Percentiles rank a stretch among this genome's conserved stretches.
These are phyloP conservation scores for Parambassis ranga DNA, from an alignment of 2,797 vertebrate genomes.

Conservation along the genomic window DNA sequence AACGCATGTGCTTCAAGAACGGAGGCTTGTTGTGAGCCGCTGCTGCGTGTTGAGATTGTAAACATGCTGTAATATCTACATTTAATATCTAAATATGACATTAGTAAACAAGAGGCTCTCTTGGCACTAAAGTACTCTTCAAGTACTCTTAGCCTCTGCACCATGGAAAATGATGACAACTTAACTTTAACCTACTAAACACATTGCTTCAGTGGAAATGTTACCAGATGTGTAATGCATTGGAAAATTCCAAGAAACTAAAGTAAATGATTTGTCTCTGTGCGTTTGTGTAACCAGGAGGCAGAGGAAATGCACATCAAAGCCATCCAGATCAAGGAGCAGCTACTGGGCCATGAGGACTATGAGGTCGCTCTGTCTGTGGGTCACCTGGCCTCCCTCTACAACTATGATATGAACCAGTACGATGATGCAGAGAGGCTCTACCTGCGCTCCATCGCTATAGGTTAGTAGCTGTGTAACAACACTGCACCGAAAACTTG, in stretches of 20 bases:
- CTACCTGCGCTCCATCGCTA: conserved; percentile 97
- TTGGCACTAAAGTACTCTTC: background rate
- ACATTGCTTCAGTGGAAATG: background rate
- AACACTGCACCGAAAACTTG: no score
- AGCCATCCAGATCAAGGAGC: conserved; percentile 99
- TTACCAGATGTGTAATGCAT: background rate
- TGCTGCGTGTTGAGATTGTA: no score
- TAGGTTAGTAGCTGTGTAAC: conserved; percentile 80
- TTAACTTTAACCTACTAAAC: background rate
- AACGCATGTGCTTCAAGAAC: no score
- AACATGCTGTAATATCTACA: background rate
- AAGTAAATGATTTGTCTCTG: background rate
- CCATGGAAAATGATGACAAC: background rate
- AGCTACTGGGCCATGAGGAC: conserved; percentile 98
- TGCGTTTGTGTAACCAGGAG: conserved; percentile 78
- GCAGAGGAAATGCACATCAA: conserved; percentile 99
- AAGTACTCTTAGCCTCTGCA: no score
- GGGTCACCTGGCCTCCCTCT: conserved; percentile 96
- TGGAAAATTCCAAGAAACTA: background rate
- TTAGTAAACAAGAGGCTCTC: background rate
- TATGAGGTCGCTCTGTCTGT: conserved; percentile 98
- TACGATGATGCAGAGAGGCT: conserved; percentile 98
- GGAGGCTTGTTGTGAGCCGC: no score
- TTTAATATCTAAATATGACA: background rate
- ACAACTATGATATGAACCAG: conserved; percentile 99